Evolutionary conservation across 2,797 vertebrate species (phyloP), one percentile per base, ranked within the genome.

Genomic region (Salarias fasciatus): DNA sequence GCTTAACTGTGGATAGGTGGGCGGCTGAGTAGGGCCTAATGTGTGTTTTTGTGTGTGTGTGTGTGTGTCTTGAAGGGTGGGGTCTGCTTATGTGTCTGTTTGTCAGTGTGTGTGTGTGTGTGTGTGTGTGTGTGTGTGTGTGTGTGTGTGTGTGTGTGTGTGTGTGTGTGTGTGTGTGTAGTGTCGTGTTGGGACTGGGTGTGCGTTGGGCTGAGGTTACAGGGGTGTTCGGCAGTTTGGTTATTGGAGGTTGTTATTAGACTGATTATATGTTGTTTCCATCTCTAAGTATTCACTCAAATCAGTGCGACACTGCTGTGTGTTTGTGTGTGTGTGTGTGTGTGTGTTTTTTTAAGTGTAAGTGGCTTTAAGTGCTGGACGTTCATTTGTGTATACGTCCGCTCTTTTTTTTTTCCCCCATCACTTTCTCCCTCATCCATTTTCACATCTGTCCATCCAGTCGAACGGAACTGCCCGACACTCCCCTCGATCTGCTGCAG

Each of bases 401-500:
- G 60, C 42, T 11, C n/a, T n/a, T n/a, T n/a, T n/a, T n/a, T n/a
- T 9, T 33, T 9, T 35, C 33, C 6, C 33, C 31, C 33, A 24
- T 35, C 33, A 35, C 6, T 45, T 52, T 28, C n/a, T 66, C 11
- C 12, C 44, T 59, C 40, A 35, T 44, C 14, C 30, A 36, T 62
- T 60, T 72, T 49, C 31, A 5, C 47, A 57, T 69, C 62, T 11
- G 12, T 71, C 64, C 44, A 10, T 73, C 48, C 83, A 96, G 95
- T 89, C 94, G 92, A 57, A 92, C 92, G 0, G 95, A 96, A 84
- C 60, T 92, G 29, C 80, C 92, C 24, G 94, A 94, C 67, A 93
- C 88, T 1, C 93, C 93, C 24, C 84, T 97, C 87, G 95, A 97
- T 45, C 68, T 95, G 54, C 92, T 93, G 75, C 95, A 97, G 86